These are phyloP conservation scores for Aplocera efformata DNA, from an alignment of 2,888 invertebrate species.

Conservation along the genomic window DNA sequence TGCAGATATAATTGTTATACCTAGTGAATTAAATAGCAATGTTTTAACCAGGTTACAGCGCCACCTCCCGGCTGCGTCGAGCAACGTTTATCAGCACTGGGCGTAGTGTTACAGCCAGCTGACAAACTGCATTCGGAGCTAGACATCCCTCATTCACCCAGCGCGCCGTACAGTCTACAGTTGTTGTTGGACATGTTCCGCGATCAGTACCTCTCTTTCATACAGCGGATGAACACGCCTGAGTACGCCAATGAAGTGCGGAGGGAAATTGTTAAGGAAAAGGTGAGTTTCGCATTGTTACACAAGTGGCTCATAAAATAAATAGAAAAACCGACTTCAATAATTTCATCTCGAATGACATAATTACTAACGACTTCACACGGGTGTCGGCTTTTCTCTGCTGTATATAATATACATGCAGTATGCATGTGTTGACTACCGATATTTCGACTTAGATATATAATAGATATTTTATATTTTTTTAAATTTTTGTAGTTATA, in stretches of 20 bases:
- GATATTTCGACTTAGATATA: too few species aligned
- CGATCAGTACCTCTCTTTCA: constrained; percentile 91
- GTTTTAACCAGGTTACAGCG: constrained; percentile 78
- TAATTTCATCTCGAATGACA: too few species aligned
- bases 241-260: constrained; percentile 86
- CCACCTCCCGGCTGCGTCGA: constrained; percentile 96
- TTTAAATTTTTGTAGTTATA: too few species aligned
- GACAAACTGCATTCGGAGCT: constrained; percentile 88
- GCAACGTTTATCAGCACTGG: constrained; percentile 91
- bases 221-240: constrained; percentile 91
- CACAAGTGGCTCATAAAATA: too few species aligned
- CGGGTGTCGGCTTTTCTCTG: too few species aligned
- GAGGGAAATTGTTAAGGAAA: constrained; percentile 90
- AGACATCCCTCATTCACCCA: constrained; percentile 88
- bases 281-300: constrained; percentile 51
- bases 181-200: constrained; percentile 92
- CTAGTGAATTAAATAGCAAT: too few species aligned
- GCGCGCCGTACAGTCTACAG: constrained; percentile 92
- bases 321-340: too few species aligned
- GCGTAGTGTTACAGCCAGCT: constrained; percentile 83
- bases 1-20: too few species aligned
- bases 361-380: too few species aligned
- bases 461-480: too few species aligned
- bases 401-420: too few species aligned
- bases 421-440: too few species aligned